Evolutionary conservation across 2,888 invertebrate species (phyloP).

Genomic region (Hyalella azteca): DNA sequence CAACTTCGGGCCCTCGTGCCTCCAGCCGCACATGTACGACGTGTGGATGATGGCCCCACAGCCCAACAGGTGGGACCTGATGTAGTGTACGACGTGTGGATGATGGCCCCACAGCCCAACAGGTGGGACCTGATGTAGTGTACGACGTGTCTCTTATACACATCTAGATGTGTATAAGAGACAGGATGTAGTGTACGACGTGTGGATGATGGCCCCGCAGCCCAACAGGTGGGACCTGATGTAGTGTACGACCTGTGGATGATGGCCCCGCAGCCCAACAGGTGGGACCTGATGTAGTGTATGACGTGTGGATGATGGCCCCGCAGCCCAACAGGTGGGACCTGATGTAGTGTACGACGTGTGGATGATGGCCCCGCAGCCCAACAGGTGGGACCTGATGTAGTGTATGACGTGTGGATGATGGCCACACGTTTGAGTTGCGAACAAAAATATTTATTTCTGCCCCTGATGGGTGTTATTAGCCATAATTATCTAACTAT

Average conservation of each 20-base stretch:
- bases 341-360: slow-evolving; percentile 59
- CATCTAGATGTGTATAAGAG: slow-evolving; percentile 62
- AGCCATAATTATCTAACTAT: too few relatives aligned
- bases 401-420: neutral
- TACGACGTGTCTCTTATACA: slow-evolving; percentile 61
- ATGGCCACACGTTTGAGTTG: too few relatives aligned
- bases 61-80: slow-evolving; percentile 40
- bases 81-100: slow-evolving; percentile 59
- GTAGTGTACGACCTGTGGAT: slow-evolving; percentile 61
- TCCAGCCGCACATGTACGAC: slow-evolving; percentile 61
- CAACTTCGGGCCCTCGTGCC: slow-evolving; percentile 62
- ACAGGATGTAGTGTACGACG: slow-evolving; percentile 61
- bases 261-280: slow-evolving; percentile 58
- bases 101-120: slow-evolving; percentile 59
- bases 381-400: slow-evolving; percentile 38
- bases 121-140: slow-evolving; percentile 39
- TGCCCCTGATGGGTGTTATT: too few relatives aligned
- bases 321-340: slow-evolving; percentile 55
- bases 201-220: slow-evolving; percentile 61
- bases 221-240: slow-evolving; percentile 39
- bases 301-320: slow-evolving; percentile 61
- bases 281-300: slow-evolving; percentile 45
- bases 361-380: slow-evolving; percentile 61
- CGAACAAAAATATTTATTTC: too few relatives aligned
- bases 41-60: slow-evolving; percentile 61